Percentiles rank a stretch among this genome's conserved stretches.
Conservation (phyloP, 2,113 vertebrate genomes). For the Rhinichthys klamathensis region DNA sequence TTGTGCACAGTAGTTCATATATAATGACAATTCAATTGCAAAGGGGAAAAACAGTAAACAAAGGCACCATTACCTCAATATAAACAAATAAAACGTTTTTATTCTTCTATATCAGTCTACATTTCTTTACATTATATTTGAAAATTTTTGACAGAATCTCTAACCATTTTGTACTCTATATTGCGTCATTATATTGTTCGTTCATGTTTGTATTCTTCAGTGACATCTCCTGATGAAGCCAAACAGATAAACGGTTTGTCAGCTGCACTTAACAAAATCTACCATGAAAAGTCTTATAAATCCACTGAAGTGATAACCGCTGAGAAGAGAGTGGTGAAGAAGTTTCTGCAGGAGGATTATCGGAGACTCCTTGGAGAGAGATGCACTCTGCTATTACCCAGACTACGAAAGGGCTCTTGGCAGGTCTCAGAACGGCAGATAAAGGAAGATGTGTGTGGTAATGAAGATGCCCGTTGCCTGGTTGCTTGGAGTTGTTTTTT, state of each 20-base stretch:
- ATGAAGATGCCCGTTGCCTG: conserved; percentile 41
- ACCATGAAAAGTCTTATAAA: conserved; percentile 39
- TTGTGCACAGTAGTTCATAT: no score
- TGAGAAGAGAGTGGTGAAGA: conserved; percentile 16
- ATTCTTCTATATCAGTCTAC: not conserved
- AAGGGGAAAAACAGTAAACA: no score
- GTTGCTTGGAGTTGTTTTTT: conserved; percentile 9
- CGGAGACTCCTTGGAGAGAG: conserved; percentile 30
- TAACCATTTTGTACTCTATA: not conserved
- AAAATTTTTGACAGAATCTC: not conserved
- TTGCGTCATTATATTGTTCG: conserved; percentile 5
- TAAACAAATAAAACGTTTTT: no score
- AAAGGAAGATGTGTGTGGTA: conserved; percentile 38
- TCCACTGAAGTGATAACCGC: conserved; percentile 40
- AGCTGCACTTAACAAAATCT: conserved; percentile 35
- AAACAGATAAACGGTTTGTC: conserved; percentile 27
- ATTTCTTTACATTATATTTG: not conserved
- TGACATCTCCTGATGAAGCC: conserved; percentile 32
- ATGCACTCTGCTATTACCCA: conserved; percentile 39
- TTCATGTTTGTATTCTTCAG: conserved; percentile 16
- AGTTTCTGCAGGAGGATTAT: conserved; percentile 45
- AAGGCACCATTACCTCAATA: no score
- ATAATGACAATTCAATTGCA: no score
- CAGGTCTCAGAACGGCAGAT: conserved; percentile 46
- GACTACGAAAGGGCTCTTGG: conserved; percentile 22